Evolutionary conservation across 2,797 vertebrate species (phyloP), one percentile per base, ranked within the genome.

Genomic region (Scolopax rusticola): DNA sequence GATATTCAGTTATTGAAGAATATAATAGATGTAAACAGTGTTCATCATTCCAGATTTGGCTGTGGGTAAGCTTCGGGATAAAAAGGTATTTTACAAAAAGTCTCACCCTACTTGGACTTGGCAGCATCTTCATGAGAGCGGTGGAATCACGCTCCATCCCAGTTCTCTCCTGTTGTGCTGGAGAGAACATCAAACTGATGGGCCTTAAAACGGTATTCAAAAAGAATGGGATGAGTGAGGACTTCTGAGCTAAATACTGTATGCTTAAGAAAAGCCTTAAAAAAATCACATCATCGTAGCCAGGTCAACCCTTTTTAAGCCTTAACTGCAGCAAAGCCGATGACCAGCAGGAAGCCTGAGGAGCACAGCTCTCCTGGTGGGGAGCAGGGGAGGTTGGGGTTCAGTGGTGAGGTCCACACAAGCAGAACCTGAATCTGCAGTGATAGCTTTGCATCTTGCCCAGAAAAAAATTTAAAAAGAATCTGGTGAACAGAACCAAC

Each of bases 201-300:
- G 4, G 10, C 3, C 1, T 36, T 36, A 12, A 47, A 75, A 14
- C 17, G 25, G 30, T 0, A 0, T 5, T 48, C 30, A 33, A 11
- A 16, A 38, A 53, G 50, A 59, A 43, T 16, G 8, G 43, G n/a
- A 11, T 47, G 15, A 32, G 38, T 18, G 59, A 48, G 57, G 36
- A 8, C 0, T 30, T 15, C 1, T 0, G 0, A 11, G 40, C 32
- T 24, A n/a, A 61, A 64, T 48, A 36, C 50, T 28, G 36, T 32
- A 6, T 12, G 64, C 33, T 18, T 33, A 4, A 69, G 56, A 83
- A 79, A 54, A 78, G 19, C 36, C 38, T 59, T 41, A 25, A 30
- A 28, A 40, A 41, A 51, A 7, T 4, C 2, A 30, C 21, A 18
- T 70, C 14, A 0, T 12, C 87, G 21, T 16, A 5, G 27, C n/a